phyloP scores from a whole-genome alignment of 2,113 vertebrate genomes.

The Platichthys flesus region DNA sequence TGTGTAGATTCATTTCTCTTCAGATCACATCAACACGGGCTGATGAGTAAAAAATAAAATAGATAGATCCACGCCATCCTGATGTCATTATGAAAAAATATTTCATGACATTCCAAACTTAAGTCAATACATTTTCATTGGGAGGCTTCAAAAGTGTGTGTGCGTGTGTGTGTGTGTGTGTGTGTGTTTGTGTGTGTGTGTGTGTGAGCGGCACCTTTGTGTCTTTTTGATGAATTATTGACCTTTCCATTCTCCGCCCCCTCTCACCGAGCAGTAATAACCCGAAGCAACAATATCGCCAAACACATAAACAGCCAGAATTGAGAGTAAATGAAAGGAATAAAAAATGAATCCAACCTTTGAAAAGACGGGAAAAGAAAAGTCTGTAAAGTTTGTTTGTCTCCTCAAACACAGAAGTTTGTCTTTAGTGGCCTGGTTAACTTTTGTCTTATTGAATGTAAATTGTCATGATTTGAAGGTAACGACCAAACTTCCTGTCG shows the following conservation, averaged over 20 bases:
- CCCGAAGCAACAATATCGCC: slow-evolving; percentile 43
- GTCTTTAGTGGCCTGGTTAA: background rate
- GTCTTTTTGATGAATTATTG: slow-evolving; percentile 54
- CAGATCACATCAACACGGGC: no score
- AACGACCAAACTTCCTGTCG: background rate
- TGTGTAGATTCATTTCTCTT: no score
- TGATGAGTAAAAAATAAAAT: no score
- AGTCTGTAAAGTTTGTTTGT: slow-evolving; percentile 23
- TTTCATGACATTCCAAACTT: no score
- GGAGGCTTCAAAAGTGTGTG: no score
- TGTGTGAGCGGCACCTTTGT: background rate
- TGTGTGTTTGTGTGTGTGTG: background rate
- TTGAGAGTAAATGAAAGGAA: slow-evolving; percentile 56
- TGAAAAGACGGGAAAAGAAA: slow-evolving; percentile 21
- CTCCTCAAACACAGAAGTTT: slow-evolving; percentile 6
- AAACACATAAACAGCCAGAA: slow-evolving; percentile 32
- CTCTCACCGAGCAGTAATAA: slow-evolving; percentile 49
- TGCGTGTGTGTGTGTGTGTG: background rate
- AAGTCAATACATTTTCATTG: no score
- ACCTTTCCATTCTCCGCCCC: slow-evolving; percentile 41
- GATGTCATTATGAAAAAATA: no score
- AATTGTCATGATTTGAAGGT: background rate
- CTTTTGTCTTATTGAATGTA: background rate
- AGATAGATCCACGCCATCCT: no score
- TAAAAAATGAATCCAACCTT: slow-evolving; percentile 15